These are phyloP conservation scores for Lithosia quadra DNA, from an alignment of 2,888 invertebrate genomes.

Conservation along the genomic window DNA sequence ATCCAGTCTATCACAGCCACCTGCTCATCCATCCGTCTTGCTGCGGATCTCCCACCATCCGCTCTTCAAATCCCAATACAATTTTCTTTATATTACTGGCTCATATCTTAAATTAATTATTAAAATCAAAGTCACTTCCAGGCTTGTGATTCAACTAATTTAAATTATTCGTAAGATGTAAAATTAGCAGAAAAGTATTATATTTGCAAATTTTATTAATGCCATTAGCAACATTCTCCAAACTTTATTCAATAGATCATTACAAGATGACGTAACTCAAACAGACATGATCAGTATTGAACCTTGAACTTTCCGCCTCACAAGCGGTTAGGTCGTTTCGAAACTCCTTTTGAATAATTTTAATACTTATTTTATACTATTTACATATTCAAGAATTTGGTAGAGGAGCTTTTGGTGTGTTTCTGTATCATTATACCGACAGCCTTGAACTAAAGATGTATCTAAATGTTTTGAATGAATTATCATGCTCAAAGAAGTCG, in stretches of 20 bases:
- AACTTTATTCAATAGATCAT: constrained; percentile 40
- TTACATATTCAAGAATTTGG: neutral
- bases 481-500: neutral
- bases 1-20: too few species aligned
- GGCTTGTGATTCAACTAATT: neutral
- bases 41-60: too few species aligned
- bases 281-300: constrained; percentile 24
- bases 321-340: constrained; percentile 58
- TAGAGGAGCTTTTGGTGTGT: neutral
- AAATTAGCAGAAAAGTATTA: constrained; percentile 1
- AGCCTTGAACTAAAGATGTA: neutral
- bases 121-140: neutral
- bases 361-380: constrained; percentile 7
- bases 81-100: neutral
- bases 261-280: constrained; percentile 32
- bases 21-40: too few species aligned
- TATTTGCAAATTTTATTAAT: constrained; percentile 12
- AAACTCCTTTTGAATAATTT: constrained; percentile 51
- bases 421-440: neutral
- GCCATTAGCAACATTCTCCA: constrained; percentile 27
- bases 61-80: too few species aligned
- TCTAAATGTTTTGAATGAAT: neutral
- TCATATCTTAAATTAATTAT: neutral
- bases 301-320: constrained; percentile 75
- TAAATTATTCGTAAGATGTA: neutral